Base-by-base conservation (phyloP, 2,888 invertebrate species). In the Pachycephus smyrnensis region DNA sequence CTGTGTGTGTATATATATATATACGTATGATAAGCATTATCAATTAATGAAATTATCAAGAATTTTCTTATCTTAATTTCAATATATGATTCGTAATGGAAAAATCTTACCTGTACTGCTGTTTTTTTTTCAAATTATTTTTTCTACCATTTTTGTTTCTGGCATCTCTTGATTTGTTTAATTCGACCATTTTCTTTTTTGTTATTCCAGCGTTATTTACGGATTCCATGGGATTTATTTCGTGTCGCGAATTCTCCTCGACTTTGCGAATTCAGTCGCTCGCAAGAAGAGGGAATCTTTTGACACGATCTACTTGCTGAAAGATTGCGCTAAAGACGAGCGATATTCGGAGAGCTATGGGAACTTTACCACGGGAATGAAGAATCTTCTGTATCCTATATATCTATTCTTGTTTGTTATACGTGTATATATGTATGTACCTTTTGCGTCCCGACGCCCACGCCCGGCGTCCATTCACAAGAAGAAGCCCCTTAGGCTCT, bases 281-380 rank as follows among this genome's bases (percentile, higher is more conserved):
- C 31, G 71, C 71, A 71, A 33, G 32, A 32, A 33, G 32, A 33
- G n/a, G 15, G 79, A 86, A 88, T 87, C 86, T 85, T 85, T 83
- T 87, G 88, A 88, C 86, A 87, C 84, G 82, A 88, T 87, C 88
- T 87, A 83, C 73, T 75, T 76, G 76, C 31, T 79, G 79, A 69
- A 81, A 79, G 75, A 81, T 87, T 84, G 86, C 83, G 81, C 82
- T 69, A 84, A 84, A 85, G 80, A 86, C 80, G 81, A 84, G 83
- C 82, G 84, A 85, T 87, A 84, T 73, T 73, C 77, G 78, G 73
- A 81, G 55, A 73, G 78, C 82, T 84, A 88, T 90, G 90, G 85
- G 90, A 90, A 90, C 89, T 90, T 90, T 90, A 89, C 90, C 90
- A 90, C 88, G 90, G 87, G 86, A 87, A 86, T 88, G 82, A 81